These are phyloP conservation scores for Neopelma chrysocephalum DNA, from an alignment of 2,797 vertebrate species.

Conservation along the genomic window DNA sequence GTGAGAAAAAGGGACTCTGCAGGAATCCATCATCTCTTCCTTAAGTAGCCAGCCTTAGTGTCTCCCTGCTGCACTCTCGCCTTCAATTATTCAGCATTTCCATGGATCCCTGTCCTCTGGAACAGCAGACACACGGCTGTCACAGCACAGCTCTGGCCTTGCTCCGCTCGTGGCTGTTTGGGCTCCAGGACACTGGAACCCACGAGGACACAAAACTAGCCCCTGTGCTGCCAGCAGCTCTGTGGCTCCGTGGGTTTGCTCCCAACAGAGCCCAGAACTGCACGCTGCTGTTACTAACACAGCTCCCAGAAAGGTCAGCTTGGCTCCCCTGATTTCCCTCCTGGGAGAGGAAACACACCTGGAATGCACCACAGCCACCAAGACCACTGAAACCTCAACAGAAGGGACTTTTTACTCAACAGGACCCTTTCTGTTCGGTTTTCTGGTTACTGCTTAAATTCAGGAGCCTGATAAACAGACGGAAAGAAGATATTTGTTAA, in stretches of 20 bases:
- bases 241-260: fast-evolving
- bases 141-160: neutral
- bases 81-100: neutral
- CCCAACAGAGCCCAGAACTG: neutral
- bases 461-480: neutral
- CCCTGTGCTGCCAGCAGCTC: neutral
- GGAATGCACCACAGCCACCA: fast-evolving
- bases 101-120: neutral
- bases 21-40: slow-evolving; percentile 6
- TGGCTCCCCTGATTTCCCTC: neutral
- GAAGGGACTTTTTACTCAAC: neutral
- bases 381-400: fast-evolving
- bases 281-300: fast-evolving
- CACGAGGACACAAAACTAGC: fast-evolving
- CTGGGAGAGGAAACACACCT: fast-evolving
- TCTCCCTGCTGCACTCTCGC: neutral
- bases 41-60: neutral
- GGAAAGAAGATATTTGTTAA: neutral
- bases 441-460: neutral
- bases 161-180: neutral
- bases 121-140: neutral
- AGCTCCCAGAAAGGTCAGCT: neutral
- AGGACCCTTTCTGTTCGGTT: fast-evolving
- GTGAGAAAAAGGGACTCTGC: neutral
- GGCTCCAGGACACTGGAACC: fast-evolving